Percentiles rank a stretch among this genome's conserved stretches.
Evolutionary conservation across 2,888 invertebrate genomes (phyloP).

Genomic region (Baccha elongata): DNA sequence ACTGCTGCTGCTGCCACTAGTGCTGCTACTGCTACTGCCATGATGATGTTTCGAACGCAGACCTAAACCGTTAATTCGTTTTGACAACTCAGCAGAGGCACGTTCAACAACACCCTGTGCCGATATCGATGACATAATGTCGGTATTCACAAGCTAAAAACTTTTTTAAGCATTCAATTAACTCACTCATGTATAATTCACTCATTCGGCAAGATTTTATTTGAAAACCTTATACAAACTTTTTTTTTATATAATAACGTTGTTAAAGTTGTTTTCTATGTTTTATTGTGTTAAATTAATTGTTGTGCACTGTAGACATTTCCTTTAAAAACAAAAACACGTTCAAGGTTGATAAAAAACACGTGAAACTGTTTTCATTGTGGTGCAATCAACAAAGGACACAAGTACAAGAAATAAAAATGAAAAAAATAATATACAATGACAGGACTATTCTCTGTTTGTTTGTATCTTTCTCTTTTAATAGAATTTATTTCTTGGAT

Average conservation of each 20-base stretch:
- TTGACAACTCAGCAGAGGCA: conserved; percentile 94
- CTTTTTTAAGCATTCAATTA: conserved; percentile 48
- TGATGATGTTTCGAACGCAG: conserved; percentile 85
- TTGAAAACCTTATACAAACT: conserved; percentile 18
- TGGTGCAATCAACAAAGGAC: conserved; percentile 43
- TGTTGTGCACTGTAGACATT: conserved; percentile 45
- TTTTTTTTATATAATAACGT: neutral
- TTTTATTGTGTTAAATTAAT: conserved; percentile 22
- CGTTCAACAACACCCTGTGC: conserved; percentile 95
- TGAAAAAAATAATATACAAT: conserved; percentile 28
- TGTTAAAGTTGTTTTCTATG: conserved; percentile 18
- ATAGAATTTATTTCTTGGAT: conserved; percentile 38
- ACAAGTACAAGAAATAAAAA: conserved; percentile 32
- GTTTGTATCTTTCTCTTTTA: conserved; percentile 33
- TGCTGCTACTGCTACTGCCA: conserved; percentile 77
- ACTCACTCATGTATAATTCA: conserved; percentile 65
- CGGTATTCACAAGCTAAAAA: conserved; percentile 34
- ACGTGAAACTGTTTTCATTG: conserved; percentile 19
- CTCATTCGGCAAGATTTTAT: conserved; percentile 68
- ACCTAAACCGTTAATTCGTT: conserved; percentile 92
- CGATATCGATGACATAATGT: conserved; percentile 90
- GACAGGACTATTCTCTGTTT: conserved; percentile 32
- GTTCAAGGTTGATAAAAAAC: conserved; percentile 1
- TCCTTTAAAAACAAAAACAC: conserved; percentile 31
- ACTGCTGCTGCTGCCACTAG: conserved; percentile 80